Base-by-base conservation (phyloP, 1,140 invertebrate species). In the Diuraphis noxia region DNA sequence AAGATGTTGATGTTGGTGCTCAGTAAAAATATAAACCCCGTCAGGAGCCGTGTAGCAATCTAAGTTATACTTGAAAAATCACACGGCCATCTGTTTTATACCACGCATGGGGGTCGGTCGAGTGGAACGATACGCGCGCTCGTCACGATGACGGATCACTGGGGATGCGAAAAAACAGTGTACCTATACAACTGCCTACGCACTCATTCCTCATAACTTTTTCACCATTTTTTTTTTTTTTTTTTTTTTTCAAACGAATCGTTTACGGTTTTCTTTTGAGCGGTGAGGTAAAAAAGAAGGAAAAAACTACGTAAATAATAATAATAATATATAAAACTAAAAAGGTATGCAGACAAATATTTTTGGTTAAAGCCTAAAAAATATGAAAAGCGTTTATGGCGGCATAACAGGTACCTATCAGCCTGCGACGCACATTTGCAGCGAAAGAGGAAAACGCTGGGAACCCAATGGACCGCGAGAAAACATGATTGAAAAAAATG, bases 401-500 rank as follows among this genome's bases (percentile, higher is more conserved):
- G 40, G 40, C 40, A 81, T 38, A 38, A 43, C 43, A 41, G 36
- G 30, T 43, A 46, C 43, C 43, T 17, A 81, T 38, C 79, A 81
- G 38, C 43, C 82, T 84, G 34, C 23, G 23, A 10, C 8, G 43
- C n/a, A 52, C 34, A 52, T 52, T 36, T n/a, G 41, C 43, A 46
- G 43, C 46, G 36, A 40, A 52, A 49, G 49, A 56, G 72, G 52
- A 79, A 90, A 77, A 81, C 63, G 56, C 63, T 21, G 41, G 17
- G 23, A 52, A 91, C 30, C 36, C 77, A 43, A 52, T 91, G 77
- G 89, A 91, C 89, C 89, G 89, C 34, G 72, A 79, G 36, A 13
- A n/a, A 91, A 49, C 72, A 25, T 82, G 89, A 91, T 91, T 82
- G 89, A 91, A 91, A 91, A 88, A 77, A 89, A 79, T 84, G 82